Percentiles rank a stretch among this genome's conserved stretches.
These are phyloP conservation scores for Apostichopus californicus DNA, from an alignment of 35 echinoderm and acorn worm species.

Conservation along the genomic window DNA sequence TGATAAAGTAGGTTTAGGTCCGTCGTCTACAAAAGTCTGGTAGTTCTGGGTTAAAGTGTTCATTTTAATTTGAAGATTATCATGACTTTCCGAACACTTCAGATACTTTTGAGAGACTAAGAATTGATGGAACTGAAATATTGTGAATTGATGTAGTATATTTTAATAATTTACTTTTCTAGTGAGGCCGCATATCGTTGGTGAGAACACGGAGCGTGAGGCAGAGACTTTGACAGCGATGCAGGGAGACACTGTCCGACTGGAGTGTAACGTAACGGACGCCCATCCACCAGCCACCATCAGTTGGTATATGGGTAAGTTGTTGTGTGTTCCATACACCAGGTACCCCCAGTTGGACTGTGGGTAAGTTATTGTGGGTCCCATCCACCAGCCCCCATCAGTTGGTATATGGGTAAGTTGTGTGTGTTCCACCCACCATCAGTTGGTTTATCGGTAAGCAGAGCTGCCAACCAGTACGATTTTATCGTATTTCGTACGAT, in stretches of 20 bases:
- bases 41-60: too few species aligned
- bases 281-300: constrained; percentile 77
- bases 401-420: constrained; percentile 34
- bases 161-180: background rate
- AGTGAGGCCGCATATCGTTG: constrained; percentile 83
- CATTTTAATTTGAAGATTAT: too few species aligned
- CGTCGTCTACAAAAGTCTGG: too few species aligned
- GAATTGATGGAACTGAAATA: too few species aligned
- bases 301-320: constrained; percentile 15
- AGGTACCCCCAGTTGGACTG: constrained; percentile 16
- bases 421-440: constrained; percentile 33
- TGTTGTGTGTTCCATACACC: constrained; percentile 39
- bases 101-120: too few species aligned
- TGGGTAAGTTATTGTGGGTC: constrained; percentile 65
- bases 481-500: too few species aligned
- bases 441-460: constrained; percentile 2
- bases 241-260: constrained; percentile 44
- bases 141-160: too few species aligned
- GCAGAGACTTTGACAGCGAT: constrained; percentile 48
- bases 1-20: too few species aligned
- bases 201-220: constrained; percentile 75
- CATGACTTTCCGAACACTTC: too few species aligned
- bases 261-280: constrained; percentile 83
- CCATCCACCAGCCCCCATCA: constrained; percentile 63
- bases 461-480: too few species aligned